Evolutionary conservation across 2,797 vertebrate species (phyloP).

Genomic region (Molothrus aeneus): DNA sequence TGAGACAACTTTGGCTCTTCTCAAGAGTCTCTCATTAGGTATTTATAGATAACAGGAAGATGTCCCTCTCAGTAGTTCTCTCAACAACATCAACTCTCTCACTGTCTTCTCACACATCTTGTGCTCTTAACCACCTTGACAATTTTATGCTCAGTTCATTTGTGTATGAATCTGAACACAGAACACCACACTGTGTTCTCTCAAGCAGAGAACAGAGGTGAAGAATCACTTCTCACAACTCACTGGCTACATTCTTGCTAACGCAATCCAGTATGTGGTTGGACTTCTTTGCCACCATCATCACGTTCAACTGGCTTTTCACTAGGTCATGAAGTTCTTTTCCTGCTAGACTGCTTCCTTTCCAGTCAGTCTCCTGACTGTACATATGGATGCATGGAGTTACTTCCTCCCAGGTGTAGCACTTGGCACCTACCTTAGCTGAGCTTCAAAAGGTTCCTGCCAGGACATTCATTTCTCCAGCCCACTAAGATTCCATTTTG

Average conservation of each 20-base stretch:
- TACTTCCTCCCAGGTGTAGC: neutral
- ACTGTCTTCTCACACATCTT: neutral
- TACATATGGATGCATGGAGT: rapidly evolving
- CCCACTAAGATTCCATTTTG: neutral
- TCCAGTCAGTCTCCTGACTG: neutral
- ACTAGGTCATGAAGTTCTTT: neutral
- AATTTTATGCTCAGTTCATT: neutral
- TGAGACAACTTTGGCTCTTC: neutral
- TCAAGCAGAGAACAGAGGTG: neutral
- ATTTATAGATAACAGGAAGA: neutral
- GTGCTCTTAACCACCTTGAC: neutral
- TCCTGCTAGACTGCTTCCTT: neutral
- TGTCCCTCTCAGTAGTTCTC: neutral
- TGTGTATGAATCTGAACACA: neutral
- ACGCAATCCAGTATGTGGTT: neutral
- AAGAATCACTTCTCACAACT: neutral
- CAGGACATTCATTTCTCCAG: neutral
- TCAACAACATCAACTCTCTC: neutral
- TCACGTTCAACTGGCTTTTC: neutral
- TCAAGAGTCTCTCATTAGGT: neutral
- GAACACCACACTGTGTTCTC: neutral
- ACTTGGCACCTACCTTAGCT: neutral
- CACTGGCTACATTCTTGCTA: neutral
- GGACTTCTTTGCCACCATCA: neutral
- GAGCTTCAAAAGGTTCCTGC: neutral